phyloP scores from a whole-genome alignment of 2,113 vertebrate species.

The Hemicordylus capensis region DNA sequence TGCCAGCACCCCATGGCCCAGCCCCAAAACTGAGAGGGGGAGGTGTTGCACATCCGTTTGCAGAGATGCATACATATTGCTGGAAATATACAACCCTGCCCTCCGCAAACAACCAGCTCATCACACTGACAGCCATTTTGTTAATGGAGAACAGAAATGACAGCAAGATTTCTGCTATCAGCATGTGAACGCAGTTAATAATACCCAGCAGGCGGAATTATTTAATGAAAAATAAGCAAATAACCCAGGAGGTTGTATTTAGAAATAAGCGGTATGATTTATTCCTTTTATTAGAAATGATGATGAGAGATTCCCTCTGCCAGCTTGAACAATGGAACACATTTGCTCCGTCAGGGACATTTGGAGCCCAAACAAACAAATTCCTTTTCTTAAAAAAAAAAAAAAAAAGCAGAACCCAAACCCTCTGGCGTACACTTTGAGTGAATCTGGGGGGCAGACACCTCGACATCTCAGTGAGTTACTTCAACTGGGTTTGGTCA shows the following conservation, averaged over 20 bases:
- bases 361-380: neutral
- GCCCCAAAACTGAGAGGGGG: no score
- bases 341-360: neutral
- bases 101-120: neutral
- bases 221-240: neutral
- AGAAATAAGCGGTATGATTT: constrained; percentile 13
- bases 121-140: neutral
- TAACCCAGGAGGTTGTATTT: neutral
- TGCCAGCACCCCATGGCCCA: no score
- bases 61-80: no score
- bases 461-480: neutral
- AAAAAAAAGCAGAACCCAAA: no score
- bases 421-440: neutral
- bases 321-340: neutral
- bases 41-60: no score
- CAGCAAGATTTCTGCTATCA: neutral
- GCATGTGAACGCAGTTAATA: neutral
- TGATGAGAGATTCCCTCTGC: neutral
- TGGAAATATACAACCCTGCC: no score
- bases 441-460: neutral
- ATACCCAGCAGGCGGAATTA: neutral
- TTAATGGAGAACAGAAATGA: neutral
- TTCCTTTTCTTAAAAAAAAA: neutral
- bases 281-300: constrained; percentile 12
- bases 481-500: neutral